Evolutionary conservation across 2,797 vertebrate genomes (phyloP).

Genomic region (Enteromius fasciolatus): DNA sequence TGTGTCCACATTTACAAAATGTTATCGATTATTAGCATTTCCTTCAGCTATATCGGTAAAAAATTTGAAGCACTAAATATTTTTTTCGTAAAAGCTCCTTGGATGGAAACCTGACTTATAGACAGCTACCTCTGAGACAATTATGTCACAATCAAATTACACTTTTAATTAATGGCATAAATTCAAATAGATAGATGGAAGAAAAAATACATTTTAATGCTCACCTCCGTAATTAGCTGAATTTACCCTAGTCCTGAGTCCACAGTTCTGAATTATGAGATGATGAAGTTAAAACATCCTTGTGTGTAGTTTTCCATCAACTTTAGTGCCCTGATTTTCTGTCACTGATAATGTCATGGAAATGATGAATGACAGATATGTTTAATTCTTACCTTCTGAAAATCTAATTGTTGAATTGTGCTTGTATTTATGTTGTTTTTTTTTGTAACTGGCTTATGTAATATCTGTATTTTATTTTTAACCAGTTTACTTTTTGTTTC

Average conservation of each 20-base stretch:
- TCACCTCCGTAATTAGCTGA: background rate
- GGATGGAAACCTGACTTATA: too few species aligned
- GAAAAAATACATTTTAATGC: background rate
- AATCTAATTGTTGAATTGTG: background rate
- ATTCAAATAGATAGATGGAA: background rate
- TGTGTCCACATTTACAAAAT: too few species aligned
- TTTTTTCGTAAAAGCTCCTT: too few species aligned
- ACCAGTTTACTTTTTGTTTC: background rate
- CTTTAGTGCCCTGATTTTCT: background rate
- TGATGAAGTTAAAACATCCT: background rate
- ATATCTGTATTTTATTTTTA: slow-evolving; percentile 23
- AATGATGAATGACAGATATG: background rate
- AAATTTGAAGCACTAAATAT: too few species aligned
- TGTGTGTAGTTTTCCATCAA: background rate
- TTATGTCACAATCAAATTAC: background rate
- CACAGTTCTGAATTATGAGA: background rate
- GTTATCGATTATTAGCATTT: too few species aligned
- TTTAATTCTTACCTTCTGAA: slow-evolving; percentile 1
- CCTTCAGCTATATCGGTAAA: too few species aligned
- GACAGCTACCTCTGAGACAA: background rate
- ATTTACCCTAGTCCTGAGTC: background rate
- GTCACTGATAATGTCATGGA: background rate
- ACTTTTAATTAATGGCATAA: background rate
- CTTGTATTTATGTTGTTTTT: background rate
- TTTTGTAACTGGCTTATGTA: slow-evolving; percentile 18